A percentile compares a stretch with the other conserved stretches of the same genome.
These are phyloP conservation scores for Parauchenoglanis ngamensis DNA, from an alignment of 2,797 vertebrate genomes.

Conservation along the genomic window DNA sequence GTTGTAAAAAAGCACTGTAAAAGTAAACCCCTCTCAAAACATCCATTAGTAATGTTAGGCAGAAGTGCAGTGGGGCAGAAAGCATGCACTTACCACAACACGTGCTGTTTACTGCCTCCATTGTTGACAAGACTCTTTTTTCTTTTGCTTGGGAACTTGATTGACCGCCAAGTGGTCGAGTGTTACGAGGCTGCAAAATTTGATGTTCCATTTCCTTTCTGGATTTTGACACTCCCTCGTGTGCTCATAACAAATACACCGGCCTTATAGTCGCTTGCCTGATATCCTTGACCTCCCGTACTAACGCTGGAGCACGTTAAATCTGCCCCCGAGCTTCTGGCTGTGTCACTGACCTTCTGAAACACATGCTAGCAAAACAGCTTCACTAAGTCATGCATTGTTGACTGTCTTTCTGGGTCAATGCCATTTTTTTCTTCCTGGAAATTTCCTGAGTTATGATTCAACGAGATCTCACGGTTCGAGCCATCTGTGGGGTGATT, in stretches of 20 bases:
- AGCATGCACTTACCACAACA: conserved; percentile 42
- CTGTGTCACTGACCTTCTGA: conserved; percentile 8
- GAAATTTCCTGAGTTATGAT: conserved; percentile 36
- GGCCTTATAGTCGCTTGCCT: too few relatives aligned
- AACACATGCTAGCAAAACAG: conserved; percentile 1
- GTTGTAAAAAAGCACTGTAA: conserved; percentile 25
- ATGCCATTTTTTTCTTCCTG: conserved; percentile 15
- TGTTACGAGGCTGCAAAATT: not conserved
- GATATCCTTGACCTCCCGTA: not conserved
- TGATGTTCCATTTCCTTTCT: not conserved
- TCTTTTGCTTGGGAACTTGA: conserved; percentile 8
- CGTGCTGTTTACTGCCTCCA: conserved; percentile 26
- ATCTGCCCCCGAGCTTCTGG: not conserved
- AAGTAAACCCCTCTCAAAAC: conserved; percentile 42
- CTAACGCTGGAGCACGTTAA: not conserved
- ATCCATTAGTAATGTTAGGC: conserved; percentile 53
- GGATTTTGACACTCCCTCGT: not conserved
- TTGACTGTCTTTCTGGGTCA: conserved; percentile 34
- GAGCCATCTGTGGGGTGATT: conserved; percentile 49
- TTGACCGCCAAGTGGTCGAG: conserved; percentile 19
- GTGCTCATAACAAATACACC: not conserved
- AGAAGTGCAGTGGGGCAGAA: conserved; percentile 39
- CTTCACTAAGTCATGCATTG: conserved; percentile 41
- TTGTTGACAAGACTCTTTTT: conserved; percentile 16
- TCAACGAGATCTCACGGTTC: conserved; percentile 39